Conservation (phyloP, 2,113 vertebrate genomes). For the Brachyistius frenatus region DNA sequence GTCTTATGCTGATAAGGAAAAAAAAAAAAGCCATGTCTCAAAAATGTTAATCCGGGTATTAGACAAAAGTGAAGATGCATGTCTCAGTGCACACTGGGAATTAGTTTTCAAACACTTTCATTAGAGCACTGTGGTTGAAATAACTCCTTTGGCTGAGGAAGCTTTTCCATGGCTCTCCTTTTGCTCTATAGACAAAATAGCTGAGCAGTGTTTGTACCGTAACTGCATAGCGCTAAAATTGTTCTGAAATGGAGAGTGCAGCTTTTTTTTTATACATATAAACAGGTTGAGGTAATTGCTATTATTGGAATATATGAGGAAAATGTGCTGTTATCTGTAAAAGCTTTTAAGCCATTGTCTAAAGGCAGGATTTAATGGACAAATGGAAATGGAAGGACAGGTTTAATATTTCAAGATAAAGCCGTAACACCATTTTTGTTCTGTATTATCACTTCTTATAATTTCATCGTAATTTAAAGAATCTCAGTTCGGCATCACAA, state of each 20-base stretch:
- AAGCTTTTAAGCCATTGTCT: slow-evolving; percentile 66
- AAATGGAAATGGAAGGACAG: slow-evolving; percentile 50
- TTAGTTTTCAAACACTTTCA: slow-evolving; percentile 69
- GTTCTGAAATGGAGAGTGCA: slow-evolving; percentile 24
- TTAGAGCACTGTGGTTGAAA: slow-evolving; percentile 54
- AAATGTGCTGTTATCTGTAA: slow-evolving; percentile 56
- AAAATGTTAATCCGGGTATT: slow-evolving; percentile 72
- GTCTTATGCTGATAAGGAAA: slow-evolving; percentile 62
- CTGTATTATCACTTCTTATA: slow-evolving; percentile 24
- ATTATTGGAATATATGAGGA: slow-evolving; percentile 60
- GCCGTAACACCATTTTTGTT: slow-evolving; percentile 17
- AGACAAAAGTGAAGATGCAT: slow-evolving; percentile 61
- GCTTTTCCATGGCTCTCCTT: slow-evolving; percentile 29
- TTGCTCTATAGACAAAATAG: slow-evolving; percentile 52
- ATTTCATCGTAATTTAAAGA: slow-evolving; percentile 50
- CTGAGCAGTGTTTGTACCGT: slow-evolving; percentile 29
- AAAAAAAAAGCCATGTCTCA: slow-evolving; percentile 41
- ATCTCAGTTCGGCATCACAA: slow-evolving; percentile 42
- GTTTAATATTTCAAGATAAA: slow-evolving; percentile 55
- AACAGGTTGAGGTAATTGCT: slow-evolving; percentile 62
- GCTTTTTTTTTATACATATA: slow-evolving; percentile 19
- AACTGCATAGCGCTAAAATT: slow-evolving; percentile 33
- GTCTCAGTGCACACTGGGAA: slow-evolving; percentile 47
- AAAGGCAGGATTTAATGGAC: slow-evolving; percentile 51
- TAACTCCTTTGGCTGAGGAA: slow-evolving; percentile 42